Evolutionary conservation across 2,113 vertebrate genomes (phyloP).

Genomic region (Mus musculus): DNA sequence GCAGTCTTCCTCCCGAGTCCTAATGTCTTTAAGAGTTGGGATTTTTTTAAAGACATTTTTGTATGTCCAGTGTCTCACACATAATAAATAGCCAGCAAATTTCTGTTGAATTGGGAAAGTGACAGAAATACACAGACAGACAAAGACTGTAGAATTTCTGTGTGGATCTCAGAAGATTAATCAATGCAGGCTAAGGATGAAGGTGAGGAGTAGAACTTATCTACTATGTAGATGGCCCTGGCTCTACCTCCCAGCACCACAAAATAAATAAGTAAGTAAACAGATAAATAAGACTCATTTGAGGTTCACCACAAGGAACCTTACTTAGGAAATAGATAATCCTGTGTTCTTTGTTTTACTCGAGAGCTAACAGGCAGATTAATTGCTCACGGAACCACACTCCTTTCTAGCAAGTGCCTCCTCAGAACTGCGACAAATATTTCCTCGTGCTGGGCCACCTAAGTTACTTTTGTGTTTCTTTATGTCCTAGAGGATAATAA

Average conservation of each 20-base stretch:
- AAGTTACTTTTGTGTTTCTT: constrained; percentile 66
- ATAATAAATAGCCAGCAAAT: constrained; percentile 14
- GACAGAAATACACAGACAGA: neutral
- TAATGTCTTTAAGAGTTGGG: neutral
- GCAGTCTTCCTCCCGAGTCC: neutral
- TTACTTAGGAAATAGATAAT: neutral
- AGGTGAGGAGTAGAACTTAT: neutral
- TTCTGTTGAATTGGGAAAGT: constrained; percentile 25
- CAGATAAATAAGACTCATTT: constrained; percentile 17
- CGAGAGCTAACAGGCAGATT: neutral
- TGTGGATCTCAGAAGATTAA: constrained; percentile 5
- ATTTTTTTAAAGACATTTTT: constrained; percentile 27
- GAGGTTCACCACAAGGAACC: constrained; percentile 10
- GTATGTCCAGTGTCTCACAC: neutral
- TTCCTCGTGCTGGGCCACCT: constrained; percentile 34
- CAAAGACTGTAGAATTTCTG: constrained; percentile 5
- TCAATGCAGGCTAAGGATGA: neutral
- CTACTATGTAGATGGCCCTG: neutral
- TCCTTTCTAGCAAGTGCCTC: neutral
- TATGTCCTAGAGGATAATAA: constrained; percentile 44
- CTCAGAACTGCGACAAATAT: constrained; percentile 27
- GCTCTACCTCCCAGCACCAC: neutral
- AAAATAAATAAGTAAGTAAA: neutral
- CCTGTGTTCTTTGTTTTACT: neutral
- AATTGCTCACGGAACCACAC: neutral